Evolutionary conservation across 1,140 invertebrate genomes (phyloP).

Genomic region (Zaprionus camerounensis): DNA sequence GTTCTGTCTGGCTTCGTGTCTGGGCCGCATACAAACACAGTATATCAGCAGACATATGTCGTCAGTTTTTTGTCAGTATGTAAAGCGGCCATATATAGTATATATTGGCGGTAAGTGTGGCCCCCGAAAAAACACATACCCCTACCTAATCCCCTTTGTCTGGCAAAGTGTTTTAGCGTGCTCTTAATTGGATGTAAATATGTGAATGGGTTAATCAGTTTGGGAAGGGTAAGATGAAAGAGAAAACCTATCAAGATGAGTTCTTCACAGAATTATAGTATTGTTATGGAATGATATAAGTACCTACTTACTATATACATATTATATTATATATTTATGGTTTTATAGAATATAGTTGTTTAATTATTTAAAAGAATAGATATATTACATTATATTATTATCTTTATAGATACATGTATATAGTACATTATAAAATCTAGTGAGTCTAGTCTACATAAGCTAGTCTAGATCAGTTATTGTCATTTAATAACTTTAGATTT

Average conservation of each 20-base stretch:
- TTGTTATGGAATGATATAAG: neutral
- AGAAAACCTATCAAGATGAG: neutral
- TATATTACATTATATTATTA: no score
- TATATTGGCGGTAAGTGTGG: slow-evolving; percentile 7
- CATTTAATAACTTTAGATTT: no score
- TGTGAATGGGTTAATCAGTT: neutral
- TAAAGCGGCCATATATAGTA: slow-evolving; percentile 20
- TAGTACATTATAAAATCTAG: no score
- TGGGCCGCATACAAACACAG: slow-evolving; percentile 28
- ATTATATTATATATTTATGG: no score
- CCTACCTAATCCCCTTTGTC: neutral
- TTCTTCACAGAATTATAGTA: neutral
- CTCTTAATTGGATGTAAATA: neutral
- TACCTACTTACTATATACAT: no score
- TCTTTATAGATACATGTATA: no score
- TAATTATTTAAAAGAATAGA: no score
- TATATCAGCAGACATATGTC: slow-evolving; percentile 14
- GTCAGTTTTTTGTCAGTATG: slow-evolving; percentile 24
- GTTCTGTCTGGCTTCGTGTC: slow-evolving; percentile 45
- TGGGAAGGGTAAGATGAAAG: neutral
- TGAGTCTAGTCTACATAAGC: no score
- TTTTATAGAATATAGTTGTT: no score
- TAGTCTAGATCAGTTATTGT: neutral
- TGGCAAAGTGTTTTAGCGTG: slow-evolving; percentile 9
- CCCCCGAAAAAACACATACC: neutral